phyloP scores from a whole-genome alignment of 2,797 vertebrate species.

The Poeciliopsis infans region DNA sequence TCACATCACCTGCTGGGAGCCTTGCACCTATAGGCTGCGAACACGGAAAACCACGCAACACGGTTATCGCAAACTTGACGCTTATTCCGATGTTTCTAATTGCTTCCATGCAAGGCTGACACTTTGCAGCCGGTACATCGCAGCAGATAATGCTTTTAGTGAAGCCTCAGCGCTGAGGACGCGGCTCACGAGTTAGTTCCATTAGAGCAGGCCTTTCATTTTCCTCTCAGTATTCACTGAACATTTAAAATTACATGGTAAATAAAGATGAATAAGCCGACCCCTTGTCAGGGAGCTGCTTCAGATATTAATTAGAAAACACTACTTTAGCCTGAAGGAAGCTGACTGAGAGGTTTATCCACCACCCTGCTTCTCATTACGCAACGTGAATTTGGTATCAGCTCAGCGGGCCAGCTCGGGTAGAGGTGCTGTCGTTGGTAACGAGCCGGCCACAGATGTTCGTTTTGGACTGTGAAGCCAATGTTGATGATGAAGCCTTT shows the following conservation, averaged over 20 bases:
- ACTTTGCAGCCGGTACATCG: slow-evolving; percentile 2
- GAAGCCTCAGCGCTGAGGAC: background rate
- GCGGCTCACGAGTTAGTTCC: background rate
- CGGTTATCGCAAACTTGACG: background rate
- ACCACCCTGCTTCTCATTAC: background rate
- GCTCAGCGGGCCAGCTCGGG: background rate
- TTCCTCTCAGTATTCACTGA: background rate
- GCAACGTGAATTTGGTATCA: background rate
- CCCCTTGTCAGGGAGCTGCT: slow-evolving; percentile 8
- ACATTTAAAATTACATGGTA: slow-evolving; percentile 9
- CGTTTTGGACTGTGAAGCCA: background rate
- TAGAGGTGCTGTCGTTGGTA: background rate
- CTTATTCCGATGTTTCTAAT: slow-evolving; percentile 11
- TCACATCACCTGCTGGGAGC: slow-evolving; percentile 40
- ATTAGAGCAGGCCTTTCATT: background rate
- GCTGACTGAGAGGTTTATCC: background rate
- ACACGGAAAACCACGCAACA: background rate
- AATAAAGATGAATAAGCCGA: slow-evolving; percentile 2
- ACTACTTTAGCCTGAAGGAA: background rate
- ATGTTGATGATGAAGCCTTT: background rate
- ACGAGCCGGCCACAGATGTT: background rate
- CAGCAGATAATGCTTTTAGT: slow-evolving; percentile 1
- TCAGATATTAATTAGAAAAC: background rate
- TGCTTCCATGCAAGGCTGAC: background rate
- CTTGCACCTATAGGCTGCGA: slow-evolving; percentile 17